These are phyloP conservation scores for Setipinna tenuifilis DNA, from an alignment of 2,797 vertebrate genomes.

Conservation along the genomic window DNA sequence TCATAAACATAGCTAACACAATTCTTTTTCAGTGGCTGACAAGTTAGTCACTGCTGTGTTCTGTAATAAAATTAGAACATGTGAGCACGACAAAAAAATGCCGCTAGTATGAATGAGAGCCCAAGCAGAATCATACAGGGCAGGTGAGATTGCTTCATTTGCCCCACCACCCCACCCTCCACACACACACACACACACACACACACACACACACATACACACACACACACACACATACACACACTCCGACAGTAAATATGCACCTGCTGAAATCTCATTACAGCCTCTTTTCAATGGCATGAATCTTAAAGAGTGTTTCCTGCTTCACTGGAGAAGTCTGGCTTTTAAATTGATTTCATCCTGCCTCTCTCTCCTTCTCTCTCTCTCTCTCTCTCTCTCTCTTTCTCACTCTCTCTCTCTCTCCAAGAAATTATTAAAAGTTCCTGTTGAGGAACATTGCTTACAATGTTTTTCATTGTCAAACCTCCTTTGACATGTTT, in stretches of 20 bases:
- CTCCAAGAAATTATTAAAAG: slow-evolving; percentile 38
- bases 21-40: neutral
- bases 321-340: neutral
- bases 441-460: neutral
- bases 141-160: neutral
- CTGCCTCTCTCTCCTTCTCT: neutral
- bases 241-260: slow-evolving; percentile 6
- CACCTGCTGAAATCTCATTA: slow-evolving; percentile 18
- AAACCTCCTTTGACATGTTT: neutral
- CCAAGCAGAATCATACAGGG: neutral
- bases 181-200: neutral
- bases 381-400: neutral
- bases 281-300: neutral
- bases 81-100: neutral
- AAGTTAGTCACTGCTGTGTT: neutral
- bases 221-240: neutral
- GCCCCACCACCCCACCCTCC: too few relatives aligned
- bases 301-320: neutral
- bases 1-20: neutral
- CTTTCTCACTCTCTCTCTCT: slow-evolving; percentile 12
- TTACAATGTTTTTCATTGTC: neutral
- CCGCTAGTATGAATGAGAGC: neutral
- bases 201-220: slow-evolving; percentile 15
- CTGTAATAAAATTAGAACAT: neutral
- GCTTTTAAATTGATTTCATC: neutral